Evolutionary conservation across 2,797 vertebrate genomes (phyloP).

Genomic region (Morelia viridis): DNA sequence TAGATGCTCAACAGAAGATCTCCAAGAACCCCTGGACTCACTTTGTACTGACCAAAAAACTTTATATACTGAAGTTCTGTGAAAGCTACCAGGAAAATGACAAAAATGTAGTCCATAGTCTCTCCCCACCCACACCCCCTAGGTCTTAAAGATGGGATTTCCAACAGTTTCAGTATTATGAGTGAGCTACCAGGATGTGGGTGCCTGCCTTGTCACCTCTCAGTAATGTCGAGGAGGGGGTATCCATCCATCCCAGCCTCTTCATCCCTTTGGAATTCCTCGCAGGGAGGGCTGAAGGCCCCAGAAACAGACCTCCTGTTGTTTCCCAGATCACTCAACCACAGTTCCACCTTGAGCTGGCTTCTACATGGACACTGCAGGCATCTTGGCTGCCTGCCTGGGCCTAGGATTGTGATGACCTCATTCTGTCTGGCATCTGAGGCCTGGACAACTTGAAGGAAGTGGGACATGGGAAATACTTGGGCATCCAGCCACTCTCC

Average conservation of each 20-base stretch:
- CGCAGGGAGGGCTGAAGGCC: neutral
- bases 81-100: neutral
- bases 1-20: neutral
- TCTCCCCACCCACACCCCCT: too few species aligned
- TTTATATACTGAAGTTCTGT: neutral
- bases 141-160: neutral
- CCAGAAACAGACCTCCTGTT: slow-evolving; percentile 1
- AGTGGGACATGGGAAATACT: neutral
- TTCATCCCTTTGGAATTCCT: slow-evolving; percentile 20
- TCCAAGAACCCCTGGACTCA: neutral
- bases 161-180: neutral
- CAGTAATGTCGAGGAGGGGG: neutral
- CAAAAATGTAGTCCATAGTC: neutral
- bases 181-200: neutral
- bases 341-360: neutral
- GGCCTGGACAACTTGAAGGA: slow-evolving; percentile 10
- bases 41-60: neutral
- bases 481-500: slow-evolving; percentile 20
- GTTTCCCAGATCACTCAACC: neutral
- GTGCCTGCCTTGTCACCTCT: neutral
- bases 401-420: neutral
- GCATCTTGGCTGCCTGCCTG: neutral
- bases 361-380: neutral
- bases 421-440: slow-evolving; percentile 10
- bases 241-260: neutral